These are phyloP conservation scores for Hypomecis punctinalis DNA, from an alignment of 2,888 invertebrate genomes.

Conservation along the genomic window DNA sequence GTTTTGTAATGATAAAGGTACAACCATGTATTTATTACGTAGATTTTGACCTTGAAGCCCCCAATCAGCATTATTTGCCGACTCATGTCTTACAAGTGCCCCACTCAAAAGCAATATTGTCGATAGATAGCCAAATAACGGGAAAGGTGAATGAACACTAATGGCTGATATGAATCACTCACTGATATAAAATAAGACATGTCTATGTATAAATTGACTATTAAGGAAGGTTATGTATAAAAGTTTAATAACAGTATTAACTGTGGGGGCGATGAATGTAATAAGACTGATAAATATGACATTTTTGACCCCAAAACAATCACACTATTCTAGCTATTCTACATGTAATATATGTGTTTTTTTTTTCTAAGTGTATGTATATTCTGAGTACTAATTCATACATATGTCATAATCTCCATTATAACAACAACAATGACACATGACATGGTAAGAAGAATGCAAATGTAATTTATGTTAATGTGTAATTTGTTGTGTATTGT, in stretches of 20 bases:
- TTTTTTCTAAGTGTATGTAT: no score
- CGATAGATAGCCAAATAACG: slow-evolving; percentile 32
- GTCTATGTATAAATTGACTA: neutral
- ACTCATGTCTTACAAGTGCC: slow-evolving; percentile 5
- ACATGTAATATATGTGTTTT: no score
- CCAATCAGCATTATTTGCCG: neutral
- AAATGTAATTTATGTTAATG: no score
- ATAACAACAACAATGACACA: no score
- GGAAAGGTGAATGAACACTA: slow-evolving; percentile 47
- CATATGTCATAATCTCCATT: no score
- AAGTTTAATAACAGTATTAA: neutral
- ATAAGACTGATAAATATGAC: no score
- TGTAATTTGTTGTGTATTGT: no score
- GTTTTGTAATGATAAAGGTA: neutral
- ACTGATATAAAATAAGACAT: slow-evolving; percentile 25
- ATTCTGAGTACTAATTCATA: no score
- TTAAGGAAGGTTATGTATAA: neutral
- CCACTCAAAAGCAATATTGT: slow-evolving; percentile 5
- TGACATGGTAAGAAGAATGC: no score
- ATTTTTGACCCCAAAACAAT: no score
- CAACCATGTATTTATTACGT: neutral
- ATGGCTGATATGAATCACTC: slow-evolving; percentile 38
- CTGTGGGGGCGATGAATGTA: neutral
- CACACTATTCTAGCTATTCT: no score
- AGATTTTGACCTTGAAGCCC: slow-evolving; percentile 4